Conservation (phyloP, 2,113 vertebrate species). For the Pygathrix nemaeus region DNA sequence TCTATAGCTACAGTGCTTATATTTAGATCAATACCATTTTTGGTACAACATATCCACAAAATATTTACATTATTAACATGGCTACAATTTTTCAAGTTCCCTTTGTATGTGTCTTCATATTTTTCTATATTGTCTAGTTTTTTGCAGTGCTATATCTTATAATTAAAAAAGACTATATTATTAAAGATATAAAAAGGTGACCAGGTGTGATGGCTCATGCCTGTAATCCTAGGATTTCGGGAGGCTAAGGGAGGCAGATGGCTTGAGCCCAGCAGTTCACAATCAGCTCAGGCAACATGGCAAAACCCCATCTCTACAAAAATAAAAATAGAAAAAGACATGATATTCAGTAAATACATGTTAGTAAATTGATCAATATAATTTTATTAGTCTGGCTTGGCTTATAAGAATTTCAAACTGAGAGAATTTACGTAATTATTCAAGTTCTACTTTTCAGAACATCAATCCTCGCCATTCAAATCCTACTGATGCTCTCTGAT, state of each 20-base stretch:
- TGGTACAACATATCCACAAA: background rate
- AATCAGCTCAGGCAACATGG: no score
- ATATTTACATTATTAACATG: background rate
- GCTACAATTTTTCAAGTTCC: background rate
- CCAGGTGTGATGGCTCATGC: no score
- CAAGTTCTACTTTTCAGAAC: background rate
- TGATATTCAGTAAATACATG: background rate
- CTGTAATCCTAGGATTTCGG: no score
- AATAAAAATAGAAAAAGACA: background rate
- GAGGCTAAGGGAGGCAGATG: no score
- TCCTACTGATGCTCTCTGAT: background rate
- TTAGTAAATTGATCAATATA: background rate
- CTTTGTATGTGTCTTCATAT: background rate
- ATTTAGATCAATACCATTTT: background rate
- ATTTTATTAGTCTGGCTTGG: background rate
- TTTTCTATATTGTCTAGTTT: background rate
- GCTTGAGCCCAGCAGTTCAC: no score
- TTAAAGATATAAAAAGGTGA: background rate
- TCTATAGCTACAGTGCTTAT: background rate
- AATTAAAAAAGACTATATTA: constrained; percentile 19
- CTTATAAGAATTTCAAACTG: background rate
- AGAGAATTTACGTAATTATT: background rate
- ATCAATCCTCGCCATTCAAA: background rate
- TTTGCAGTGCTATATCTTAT: background rate
- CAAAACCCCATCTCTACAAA: no score